Conservation (phyloP, 1,140 invertebrate species). For the Saxidomus purpurata region DNA sequence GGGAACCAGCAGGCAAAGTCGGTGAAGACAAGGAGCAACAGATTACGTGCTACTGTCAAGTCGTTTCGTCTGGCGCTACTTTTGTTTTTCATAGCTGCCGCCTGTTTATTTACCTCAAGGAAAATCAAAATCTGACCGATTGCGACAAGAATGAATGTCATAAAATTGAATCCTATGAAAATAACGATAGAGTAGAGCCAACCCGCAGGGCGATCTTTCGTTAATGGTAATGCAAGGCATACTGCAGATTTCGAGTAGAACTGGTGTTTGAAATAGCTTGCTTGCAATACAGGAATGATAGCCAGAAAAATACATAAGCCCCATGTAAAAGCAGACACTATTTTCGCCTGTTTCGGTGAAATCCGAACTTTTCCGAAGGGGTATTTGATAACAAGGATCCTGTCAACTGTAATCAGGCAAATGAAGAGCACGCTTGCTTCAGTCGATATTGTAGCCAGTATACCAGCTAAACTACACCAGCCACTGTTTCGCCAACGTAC, state of each 20-base stretch:
- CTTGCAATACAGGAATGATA: slow-evolving; percentile 67
- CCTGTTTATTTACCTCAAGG: slow-evolving; percentile 8
- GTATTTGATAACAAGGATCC: slow-evolving; percentile 77
- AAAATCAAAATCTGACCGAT: slow-evolving; percentile 70
- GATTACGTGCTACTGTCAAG: slow-evolving; percentile 66
- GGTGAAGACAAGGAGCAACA: slow-evolving; percentile 71
- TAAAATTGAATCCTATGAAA: slow-evolving; percentile 73
- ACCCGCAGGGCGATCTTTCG: slow-evolving; percentile 56
- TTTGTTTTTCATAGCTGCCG: neutral
- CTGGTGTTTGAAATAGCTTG: slow-evolving; percentile 45
- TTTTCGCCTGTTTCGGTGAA: slow-evolving; percentile 19
- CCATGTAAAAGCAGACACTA: slow-evolving; percentile 66
- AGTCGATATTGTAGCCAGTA: slow-evolving; percentile 75
- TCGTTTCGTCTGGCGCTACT: slow-evolving; percentile 34
- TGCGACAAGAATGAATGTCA: slow-evolving; percentile 73
- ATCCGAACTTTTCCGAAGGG: slow-evolving; percentile 72
- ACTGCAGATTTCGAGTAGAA: slow-evolving; percentile 73
- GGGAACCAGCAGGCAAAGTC: slow-evolving; percentile 79
- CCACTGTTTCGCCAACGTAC: slow-evolving; percentile 71
- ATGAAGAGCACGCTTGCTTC: slow-evolving; percentile 76
- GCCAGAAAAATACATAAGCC: slow-evolving; percentile 56
- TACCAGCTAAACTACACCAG: slow-evolving; percentile 76
- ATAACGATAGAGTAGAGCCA: slow-evolving; percentile 69
- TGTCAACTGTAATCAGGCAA: slow-evolving; percentile 78
- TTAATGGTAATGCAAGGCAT: slow-evolving; percentile 72